phyloP scores from a whole-genome alignment of 1,140 invertebrate genomes.

The Pissodes strobi region DNA sequence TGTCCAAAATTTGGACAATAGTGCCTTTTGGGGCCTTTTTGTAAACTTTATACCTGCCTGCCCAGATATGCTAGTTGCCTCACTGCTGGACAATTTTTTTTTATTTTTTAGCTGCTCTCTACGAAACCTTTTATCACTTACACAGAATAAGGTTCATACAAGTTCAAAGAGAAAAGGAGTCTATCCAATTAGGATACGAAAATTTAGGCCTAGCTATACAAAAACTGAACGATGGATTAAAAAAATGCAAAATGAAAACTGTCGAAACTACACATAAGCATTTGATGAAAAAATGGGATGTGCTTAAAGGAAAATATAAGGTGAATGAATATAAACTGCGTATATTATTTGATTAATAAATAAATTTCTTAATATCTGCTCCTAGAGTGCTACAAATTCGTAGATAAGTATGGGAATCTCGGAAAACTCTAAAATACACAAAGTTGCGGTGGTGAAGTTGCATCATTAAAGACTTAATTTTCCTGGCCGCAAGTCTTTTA shows the following conservation, averaged over 20 bases:
- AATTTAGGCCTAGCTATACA: constrained; percentile 65
- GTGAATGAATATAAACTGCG: too few relatives aligned
- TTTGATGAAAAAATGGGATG: constrained; percentile 67
- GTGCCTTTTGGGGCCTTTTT: too few relatives aligned
- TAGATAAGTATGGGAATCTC: too few relatives aligned
- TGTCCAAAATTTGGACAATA: too few relatives aligned
- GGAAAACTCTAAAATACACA: too few relatives aligned
- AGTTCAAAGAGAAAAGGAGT: constrained; percentile 65
- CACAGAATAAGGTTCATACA: constrained; percentile 65
- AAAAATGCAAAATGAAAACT: constrained; percentile 62
- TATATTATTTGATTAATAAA: too few relatives aligned
- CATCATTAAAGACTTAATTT: too few relatives aligned
- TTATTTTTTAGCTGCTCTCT: constrained; percentile 58
- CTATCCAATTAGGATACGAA: constrained; percentile 65
- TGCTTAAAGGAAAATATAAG: constrained; percentile 67
- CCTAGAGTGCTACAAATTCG: background rate
- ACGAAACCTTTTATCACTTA: constrained; percentile 66
- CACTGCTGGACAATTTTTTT: too few relatives aligned
- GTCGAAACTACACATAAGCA: constrained; percentile 65
- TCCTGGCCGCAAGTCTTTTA: too few relatives aligned
- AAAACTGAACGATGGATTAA: constrained; percentile 65
- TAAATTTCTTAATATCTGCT: background rate
- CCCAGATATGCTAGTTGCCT: too few relatives aligned
- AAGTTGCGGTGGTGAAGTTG: too few relatives aligned
- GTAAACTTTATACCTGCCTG: too few relatives aligned